phyloP scores from a whole-genome alignment of 2,113 vertebrate species.

The Cyprinus carpio region DNA sequence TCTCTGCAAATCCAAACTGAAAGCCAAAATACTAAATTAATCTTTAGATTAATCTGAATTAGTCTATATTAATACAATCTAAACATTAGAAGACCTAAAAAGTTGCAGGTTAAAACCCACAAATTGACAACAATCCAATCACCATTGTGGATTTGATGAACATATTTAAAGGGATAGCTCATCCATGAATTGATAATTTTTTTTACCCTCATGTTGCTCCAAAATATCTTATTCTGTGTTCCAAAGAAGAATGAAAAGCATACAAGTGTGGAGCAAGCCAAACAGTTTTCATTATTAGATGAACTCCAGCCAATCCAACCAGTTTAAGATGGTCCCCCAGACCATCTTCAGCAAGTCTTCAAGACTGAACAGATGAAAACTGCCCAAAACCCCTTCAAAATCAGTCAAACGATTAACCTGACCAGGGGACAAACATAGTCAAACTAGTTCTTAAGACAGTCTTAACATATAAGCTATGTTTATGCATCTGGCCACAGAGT shows the following conservation, averaged over 20 bases:
- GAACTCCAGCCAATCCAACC: neutral
- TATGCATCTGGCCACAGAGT: neutral
- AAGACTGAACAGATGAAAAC: neutral
- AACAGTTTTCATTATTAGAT: neutral
- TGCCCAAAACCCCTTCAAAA: neutral
- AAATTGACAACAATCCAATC: neutral
- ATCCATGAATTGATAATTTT: too few relatives aligned
- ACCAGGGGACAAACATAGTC: neutral
- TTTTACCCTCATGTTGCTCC: neutral
- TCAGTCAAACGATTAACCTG: neutral
- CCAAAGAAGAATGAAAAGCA: neutral
- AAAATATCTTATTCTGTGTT: neutral
- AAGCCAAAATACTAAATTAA: too few relatives aligned
- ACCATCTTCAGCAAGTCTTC: neutral
- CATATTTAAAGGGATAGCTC: neutral
- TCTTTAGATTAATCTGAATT: neutral
- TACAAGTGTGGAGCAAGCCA: neutral
- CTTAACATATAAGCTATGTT: too few relatives aligned
- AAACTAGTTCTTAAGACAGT: too few relatives aligned
- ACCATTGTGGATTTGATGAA: neutral
- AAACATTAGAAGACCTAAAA: too few relatives aligned
- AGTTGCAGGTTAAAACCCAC: neutral
- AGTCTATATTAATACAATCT: too few relatives aligned
- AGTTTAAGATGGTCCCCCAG: neutral
- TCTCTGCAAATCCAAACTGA: neutral